Conservation (phyloP, 2,888 invertebrate species). For the Caprella mutica region DNA sequence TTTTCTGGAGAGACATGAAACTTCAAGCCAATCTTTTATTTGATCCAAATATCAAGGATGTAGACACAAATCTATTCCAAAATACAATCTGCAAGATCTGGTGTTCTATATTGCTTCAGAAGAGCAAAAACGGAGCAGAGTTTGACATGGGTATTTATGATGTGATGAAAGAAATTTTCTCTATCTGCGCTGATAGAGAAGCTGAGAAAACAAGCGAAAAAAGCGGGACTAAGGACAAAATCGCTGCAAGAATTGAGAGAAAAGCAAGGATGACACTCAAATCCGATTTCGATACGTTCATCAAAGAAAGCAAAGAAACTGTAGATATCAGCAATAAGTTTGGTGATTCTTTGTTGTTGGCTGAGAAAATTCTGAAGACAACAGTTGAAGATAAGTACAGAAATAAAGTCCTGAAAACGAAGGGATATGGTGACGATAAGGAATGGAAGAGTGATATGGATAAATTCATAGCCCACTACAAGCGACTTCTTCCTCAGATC, state of each 20-base stretch:
- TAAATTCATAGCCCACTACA: background rate
- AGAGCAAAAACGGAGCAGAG: no score
- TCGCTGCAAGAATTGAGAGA: background rate
- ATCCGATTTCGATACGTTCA: background rate
- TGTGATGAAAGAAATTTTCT: no score
- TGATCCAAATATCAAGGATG: no score
- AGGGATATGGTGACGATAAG: constrained; percentile 8
- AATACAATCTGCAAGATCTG: no score
- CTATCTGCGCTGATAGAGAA: no score
- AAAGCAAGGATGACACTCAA: background rate
- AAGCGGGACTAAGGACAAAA: no score
- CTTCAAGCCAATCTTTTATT: no score
- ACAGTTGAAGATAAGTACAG: constrained; percentile 18
- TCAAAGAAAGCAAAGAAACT: constrained; percentile 12
- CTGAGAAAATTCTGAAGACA: constrained; percentile 14
- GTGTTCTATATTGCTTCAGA: no score
- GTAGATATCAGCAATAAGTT: background rate
- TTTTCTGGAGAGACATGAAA: no score
- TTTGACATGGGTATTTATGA: no score
- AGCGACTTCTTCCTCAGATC: background rate
- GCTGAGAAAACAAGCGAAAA: no score
- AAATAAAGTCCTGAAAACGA: constrained; percentile 8
- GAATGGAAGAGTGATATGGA: constrained; percentile 9
- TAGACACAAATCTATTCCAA: no score
- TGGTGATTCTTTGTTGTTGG: constrained; percentile 4